Evolutionary conservation across 2,113 vertebrate genomes (phyloP).

Genomic region (Lota lota): DNA sequence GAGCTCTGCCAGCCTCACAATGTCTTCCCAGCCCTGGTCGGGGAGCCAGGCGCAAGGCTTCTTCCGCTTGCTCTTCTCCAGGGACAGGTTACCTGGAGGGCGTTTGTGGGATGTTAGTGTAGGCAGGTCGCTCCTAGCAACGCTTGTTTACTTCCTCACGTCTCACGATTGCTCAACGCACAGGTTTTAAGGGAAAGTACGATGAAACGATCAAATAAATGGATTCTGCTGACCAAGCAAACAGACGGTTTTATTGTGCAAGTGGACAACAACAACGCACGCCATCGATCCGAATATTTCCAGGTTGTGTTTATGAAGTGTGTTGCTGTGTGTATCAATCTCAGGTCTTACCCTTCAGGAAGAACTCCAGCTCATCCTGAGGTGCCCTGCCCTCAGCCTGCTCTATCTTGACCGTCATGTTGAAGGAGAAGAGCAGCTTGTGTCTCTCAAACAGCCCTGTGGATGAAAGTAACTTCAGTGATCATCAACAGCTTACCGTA

Average conservation of each 20-base stretch:
- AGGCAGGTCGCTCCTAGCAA: no score
- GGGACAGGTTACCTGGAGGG: conserved; percentile 84
- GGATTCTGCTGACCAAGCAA: no score
- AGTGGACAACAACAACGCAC: no score
- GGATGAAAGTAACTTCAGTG: conserved; percentile 19
- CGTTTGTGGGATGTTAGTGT: no score
- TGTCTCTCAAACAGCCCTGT: conserved; percentile 92
- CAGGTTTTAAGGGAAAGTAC: no score
- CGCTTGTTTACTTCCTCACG: no score
- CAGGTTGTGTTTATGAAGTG: background rate
- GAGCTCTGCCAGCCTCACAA: conserved; percentile 80
- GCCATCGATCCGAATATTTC: background rate
- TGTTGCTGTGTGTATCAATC: background rate
- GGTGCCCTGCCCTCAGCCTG: conserved; percentile 83
- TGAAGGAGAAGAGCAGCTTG: conserved; percentile 93
- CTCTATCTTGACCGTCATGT: conserved; percentile 92
- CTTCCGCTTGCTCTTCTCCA: conserved; percentile 84
- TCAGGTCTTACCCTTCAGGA: conserved; percentile 84
- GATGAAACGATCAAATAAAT: no score
- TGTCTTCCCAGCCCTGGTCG: conserved; percentile 93
- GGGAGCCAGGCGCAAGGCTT: conserved; percentile 86
- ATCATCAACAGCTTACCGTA: background rate
- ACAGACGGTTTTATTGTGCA: no score
- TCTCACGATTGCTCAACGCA: no score
- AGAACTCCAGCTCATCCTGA: conserved; percentile 94